Percentiles rank a stretch among this genome's conserved stretches.
phyloP scores from a whole-genome alignment of 2,888 invertebrate species.

The Pseudococcus longispinus region DNA sequence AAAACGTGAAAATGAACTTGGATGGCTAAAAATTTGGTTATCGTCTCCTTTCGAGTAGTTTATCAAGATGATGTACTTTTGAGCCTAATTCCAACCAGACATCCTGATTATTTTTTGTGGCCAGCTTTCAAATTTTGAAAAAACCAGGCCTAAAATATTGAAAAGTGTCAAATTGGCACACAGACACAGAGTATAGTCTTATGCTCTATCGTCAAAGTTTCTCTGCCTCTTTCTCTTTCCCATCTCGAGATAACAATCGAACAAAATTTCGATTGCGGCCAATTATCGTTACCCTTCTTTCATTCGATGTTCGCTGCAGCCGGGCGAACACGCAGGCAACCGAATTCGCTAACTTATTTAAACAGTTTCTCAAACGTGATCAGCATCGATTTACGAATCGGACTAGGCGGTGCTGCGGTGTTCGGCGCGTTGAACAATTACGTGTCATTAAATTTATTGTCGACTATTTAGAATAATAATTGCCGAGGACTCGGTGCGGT shows the following conservation, averaged over 20 bases:
- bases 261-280: neutral
- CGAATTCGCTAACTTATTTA: conserved; percentile 23
- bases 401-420: neutral
- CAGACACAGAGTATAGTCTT: no score
- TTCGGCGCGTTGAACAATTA: neutral
- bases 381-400: conserved; percentile 19
- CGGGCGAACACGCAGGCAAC: neutral
- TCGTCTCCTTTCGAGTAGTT: no score
- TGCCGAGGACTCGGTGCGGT: neutral
- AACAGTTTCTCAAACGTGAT: conserved; percentile 34
- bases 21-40: no score
- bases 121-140: no score
- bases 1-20: no score
- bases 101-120: no score
- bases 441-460: conserved; percentile 28
- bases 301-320: neutral
- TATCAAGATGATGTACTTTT: no score
- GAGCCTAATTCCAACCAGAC: no score
- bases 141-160: no score
- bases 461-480: conserved; percentile 28
- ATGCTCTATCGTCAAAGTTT: neutral
- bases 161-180: no score
- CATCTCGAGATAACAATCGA: neutral
- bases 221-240: neutral
- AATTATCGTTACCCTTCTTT: neutral